Evolutionary conservation across 2,797 vertebrate species (phyloP), one percentile per base, ranked within the genome.

Genomic region (Limnodromus scolopaceus): DNA sequence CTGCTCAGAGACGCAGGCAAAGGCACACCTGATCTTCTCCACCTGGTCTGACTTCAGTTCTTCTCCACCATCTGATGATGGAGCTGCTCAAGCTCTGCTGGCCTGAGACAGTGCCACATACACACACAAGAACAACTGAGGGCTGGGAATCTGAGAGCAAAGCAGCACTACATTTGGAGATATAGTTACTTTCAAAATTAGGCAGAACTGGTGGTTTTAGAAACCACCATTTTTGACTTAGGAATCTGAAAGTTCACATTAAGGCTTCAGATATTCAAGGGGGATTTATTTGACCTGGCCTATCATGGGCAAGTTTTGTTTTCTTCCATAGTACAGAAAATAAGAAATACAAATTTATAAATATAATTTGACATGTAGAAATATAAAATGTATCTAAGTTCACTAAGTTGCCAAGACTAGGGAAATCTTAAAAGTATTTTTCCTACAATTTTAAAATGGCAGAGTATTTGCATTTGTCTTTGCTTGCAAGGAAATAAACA

Each of bases 1-100:
- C 20, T 6, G 0, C 13, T 13, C 16, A 9, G 57, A n/a, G 48
- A 32, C 16, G 1, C n/a, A 9, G 48, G 80, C 11, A 2, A 14
- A 54, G 23, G 49, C 57, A 54, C 57, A 25, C 32, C 12, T 25
- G 38, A 9, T 54, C 45, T 24, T 22, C 68, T 54, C 48, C 28
- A n/a, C 58, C 9, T 27, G 41, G 11, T 28, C 34, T 23, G 24
- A 39, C 69, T 54, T 36, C 28, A 46, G 28, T 30, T 53, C 46
- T 48, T 24, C 51, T 53, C 28, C 28, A 53, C 49, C 9, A 8
- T 51, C 49, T 51, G 27, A 28, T 15, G 1, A 39, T 13, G 39
- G 22, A n/a, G 58, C 16, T 53, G 38, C 68, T 71, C 46, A 8
- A 36, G 68, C 12, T 74, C 41, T 11, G 14, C 38, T 4, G 25